These are phyloP conservation scores for Nomia melanderi DNA, from an alignment of 1,140 invertebrate species.

Conservation along the genomic window DNA sequence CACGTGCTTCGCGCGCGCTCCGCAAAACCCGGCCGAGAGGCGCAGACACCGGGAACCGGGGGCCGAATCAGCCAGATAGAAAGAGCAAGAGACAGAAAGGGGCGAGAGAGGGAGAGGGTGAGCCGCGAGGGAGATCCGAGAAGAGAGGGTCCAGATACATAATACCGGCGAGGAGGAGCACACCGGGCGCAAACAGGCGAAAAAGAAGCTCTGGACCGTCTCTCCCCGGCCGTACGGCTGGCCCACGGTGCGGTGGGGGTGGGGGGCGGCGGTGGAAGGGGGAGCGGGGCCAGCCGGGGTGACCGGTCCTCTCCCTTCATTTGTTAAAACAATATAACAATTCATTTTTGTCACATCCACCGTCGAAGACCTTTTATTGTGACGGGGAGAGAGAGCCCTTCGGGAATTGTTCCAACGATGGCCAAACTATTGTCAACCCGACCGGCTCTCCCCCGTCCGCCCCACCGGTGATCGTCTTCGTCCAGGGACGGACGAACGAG, in stretches of 20 bases:
- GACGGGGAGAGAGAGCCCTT: constrained; percentile 47
- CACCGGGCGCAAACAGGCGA: constrained; percentile 47
- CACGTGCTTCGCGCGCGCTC: constrained; percentile 79
- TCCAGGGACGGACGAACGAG: constrained; percentile 18
- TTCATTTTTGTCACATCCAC: constrained; percentile 78
- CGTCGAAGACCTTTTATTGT: constrained; percentile 75
- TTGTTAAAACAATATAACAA: constrained; percentile 80
- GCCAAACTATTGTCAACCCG: constrained; percentile 66
- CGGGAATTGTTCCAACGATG: constrained; percentile 55
- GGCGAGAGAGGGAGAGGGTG: constrained; percentile 5
- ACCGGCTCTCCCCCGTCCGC: not conserved
- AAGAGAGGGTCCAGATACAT: constrained; percentile 70
- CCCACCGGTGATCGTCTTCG: too few species aligned
- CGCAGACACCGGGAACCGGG: not conserved
- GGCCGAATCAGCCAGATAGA: not conserved
- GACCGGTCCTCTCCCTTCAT: constrained; percentile 73
- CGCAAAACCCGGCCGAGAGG: constrained; percentile 61
- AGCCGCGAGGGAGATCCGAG: constrained; percentile 36
- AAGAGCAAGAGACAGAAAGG: not conserved
- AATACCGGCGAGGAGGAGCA: constrained; percentile 62
- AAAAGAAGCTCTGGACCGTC: constrained; percentile 31
- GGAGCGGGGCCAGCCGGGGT: constrained; percentile 42
- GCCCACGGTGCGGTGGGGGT: constrained; percentile 9
- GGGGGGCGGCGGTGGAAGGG: constrained; percentile 41
- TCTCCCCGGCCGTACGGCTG: too few species aligned